Evolutionary conservation across 1,140 invertebrate genomes (phyloP), one percentile per base, ranked within the genome.

Genomic region (Solenopsis invicta): DNA sequence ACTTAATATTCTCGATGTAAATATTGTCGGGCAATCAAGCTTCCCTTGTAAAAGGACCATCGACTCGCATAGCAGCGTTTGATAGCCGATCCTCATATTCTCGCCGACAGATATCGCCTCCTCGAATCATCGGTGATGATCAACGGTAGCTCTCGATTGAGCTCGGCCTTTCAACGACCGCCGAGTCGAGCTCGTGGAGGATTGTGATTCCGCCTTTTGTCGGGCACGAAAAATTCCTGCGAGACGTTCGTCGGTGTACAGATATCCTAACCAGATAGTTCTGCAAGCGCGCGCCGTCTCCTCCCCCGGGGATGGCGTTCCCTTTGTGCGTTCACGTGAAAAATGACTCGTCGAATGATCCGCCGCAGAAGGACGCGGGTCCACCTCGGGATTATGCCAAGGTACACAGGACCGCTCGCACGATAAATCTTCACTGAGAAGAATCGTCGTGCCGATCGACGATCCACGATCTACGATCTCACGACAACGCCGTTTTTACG

Each of bases 261-360:
- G 88, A 90, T 90, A 84, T 54, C 34, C 78, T 61, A 62, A 21
- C 50, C 72, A 67, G 88, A 90, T 90, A 89, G 89, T 87, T 87
- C 62, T 61, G 88, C 50, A 59, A 87, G 50, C 89, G 59, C 61
- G 66, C 59, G 86, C 50, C 62, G 78, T 88, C 81, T 48, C 50
- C 37, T 48, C 85, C 66, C 59, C 61, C 54, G 41, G 41, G 75
- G 12, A 62, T 85, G 37, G 41, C 86, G 45, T 67, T 74, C 78
- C 86, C 90, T 91, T 91, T 89, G 87, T 91, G 87, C 87, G 88
- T 89, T 71, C 90, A 86, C 81, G 89, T 91, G 87, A 91, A 91
- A 91, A 91, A 91, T 91, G 90, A 90, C 87, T 89, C 81, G 76
- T 67, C 90, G 88, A 91, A 86, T 80, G 81, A 91, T 91, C 85